A percentile compares a stretch with the other conserved stretches of the same genome.
phyloP scores from a whole-genome alignment of 1,140 invertebrate species.

The Conopomorpha cramerella region DNA sequence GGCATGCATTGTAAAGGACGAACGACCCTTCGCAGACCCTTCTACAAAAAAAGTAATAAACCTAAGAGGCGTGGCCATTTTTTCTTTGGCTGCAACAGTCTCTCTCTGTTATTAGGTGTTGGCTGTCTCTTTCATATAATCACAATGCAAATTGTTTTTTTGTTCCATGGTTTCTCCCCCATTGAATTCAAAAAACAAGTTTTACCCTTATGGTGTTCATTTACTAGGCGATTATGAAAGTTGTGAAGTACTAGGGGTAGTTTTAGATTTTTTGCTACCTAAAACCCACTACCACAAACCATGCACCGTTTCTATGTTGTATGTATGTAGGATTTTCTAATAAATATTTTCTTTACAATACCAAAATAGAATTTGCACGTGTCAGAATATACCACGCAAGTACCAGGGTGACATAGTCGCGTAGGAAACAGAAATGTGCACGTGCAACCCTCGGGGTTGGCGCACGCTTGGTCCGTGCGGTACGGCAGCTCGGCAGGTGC shows the following conservation, averaged over 20 bases:
- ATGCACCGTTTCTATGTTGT: not conserved
- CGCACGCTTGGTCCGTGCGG: too few species aligned
- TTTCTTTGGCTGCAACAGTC: too few species aligned
- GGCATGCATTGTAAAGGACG: constrained; percentile 6
- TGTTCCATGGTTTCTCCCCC: not conserved
- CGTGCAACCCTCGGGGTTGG: too few species aligned
- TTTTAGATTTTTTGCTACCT: not conserved
- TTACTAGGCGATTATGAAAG: constrained; percentile 19
- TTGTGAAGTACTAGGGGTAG: constrained; percentile 5
- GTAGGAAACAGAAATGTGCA: not conserved
- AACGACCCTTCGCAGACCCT: constrained; percentile 4
- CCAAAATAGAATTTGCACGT: too few species aligned
- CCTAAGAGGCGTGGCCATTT: not conserved
- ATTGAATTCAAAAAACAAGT: constrained; percentile 9
- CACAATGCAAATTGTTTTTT: too few species aligned
- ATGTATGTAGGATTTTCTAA: not conserved
- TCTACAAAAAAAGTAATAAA: not conserved
- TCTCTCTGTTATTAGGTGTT: not conserved
- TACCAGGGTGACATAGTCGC: too few species aligned
- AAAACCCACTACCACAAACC: not conserved
- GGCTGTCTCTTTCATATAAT: not conserved
- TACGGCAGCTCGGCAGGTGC: too few species aligned
- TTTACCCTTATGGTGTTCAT: constrained; percentile 14
- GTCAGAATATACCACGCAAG: too few species aligned
- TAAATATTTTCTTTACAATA: not conserved